Base-by-base conservation (phyloP, 2,113 vertebrate genomes). In the Numida meleagris region DNA sequence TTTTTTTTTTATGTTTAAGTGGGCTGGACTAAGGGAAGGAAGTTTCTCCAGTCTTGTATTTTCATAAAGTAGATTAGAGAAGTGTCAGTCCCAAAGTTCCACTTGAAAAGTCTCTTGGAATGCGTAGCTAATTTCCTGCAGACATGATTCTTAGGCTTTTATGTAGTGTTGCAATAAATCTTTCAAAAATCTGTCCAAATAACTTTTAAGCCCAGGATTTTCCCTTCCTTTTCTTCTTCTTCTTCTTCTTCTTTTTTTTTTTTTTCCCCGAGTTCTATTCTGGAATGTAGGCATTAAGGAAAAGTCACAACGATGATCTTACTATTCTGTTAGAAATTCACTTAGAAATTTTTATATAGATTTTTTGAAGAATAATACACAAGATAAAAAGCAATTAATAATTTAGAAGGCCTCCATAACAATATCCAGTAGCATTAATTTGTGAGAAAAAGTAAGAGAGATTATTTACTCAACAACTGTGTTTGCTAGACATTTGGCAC, bases 71-170 rank as follows among this genome's bases (percentile, higher is more conserved):
- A 94, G 82, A 95, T 90, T 93, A 95, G 75, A 95, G 80, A 94
- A 40, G 23, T 94, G 61, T 86, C 82, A 89, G 93, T 88, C 90
- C 89, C 0, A 59, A 92, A 94, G 83, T 96, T 95, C 92, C 85
- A 95, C 89, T 96, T 94, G 73, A 94, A 94, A 96, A 85, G 42
- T 79, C 81, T 68, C 67, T 93, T 96, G 96, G 95, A 97, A 97
- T 96, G 96, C 96, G 91, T 89, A 95, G 61, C 93, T 96, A 96
- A 97, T 97, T 97, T 97, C 96, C 95, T 97, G 93, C 96, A 97
- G 95, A 91, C 94, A 92, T 86, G 77, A 92, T 82, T 94, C 87
- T 93, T 10, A 25, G 46, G 42, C 90, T 96, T 96, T 96, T 88
- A 95, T 94, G 80, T 86, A 95, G 86, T 63, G 45, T 91, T 95